A percentile compares a stretch with the other conserved stretches of the same genome.
phyloP scores from a whole-genome alignment of 2,888 invertebrate genomes.

The Podotricha telesiphe region DNA sequence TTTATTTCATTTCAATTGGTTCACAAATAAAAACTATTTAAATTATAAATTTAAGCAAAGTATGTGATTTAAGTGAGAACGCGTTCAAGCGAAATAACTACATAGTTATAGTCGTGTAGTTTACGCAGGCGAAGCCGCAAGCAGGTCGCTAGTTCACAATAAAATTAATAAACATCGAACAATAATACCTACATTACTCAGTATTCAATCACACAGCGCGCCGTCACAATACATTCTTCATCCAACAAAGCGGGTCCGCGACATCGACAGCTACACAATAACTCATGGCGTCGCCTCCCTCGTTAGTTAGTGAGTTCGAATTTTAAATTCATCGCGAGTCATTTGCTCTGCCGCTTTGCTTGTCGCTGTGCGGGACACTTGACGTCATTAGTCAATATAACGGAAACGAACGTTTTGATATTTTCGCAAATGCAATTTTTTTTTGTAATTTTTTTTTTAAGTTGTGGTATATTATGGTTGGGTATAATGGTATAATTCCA shows the following conservation, averaged over 20 bases:
- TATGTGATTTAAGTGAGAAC: no score
- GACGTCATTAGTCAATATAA: conserved; percentile 78
- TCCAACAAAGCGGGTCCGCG: conserved; percentile 35
- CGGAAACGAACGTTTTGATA: conserved; percentile 55
- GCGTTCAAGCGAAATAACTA: no score
- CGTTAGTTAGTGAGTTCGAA: conserved; percentile 75
- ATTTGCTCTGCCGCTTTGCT: conserved; percentile 66
- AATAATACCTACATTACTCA: conserved; percentile 8
- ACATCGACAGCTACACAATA: conserved; percentile 57
- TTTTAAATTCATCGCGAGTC: conserved; percentile 83
- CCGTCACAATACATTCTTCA: conserved; percentile 31
- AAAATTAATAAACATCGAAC: conserved; percentile 5
- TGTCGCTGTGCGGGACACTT: conserved; percentile 76
- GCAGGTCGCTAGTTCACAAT: no score
- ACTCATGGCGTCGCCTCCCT: conserved; percentile 72
- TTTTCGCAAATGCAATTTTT: conserved; percentile 38
- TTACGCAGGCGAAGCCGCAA: no score
- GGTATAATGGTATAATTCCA: no score
- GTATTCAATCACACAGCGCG: conserved; percentile 22
- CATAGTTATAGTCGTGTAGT: no score
- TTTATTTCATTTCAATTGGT: no score
- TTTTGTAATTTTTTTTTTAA: conserved; percentile 1
- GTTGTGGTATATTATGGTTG: neutral
- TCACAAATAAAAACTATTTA: no score
- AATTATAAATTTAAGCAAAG: no score